Evolutionary conservation across 2,113 vertebrate genomes (phyloP), one percentile per base, ranked within the genome.

Genomic region (Collichthys lucidus): DNA sequence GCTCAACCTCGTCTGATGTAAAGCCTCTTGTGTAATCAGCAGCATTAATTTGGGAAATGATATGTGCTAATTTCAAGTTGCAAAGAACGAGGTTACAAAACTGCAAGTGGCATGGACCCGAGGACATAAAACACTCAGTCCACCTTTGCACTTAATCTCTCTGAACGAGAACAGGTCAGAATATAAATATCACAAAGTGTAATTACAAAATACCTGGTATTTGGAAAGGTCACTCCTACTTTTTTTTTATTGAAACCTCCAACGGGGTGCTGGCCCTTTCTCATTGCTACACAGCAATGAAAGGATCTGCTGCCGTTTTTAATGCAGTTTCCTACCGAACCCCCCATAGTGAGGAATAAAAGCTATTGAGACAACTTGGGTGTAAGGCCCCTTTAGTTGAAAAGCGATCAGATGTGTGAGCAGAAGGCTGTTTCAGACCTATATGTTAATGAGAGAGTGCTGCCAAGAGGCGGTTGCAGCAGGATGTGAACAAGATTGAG

Each of bases 351-450:
- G 76, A 85, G 68, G 66, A 83, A 90, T 72, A 91, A 88, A 89
- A 77, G 77, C 83, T 82, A 74, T 88, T 87, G 74, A 89, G 81
- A 46, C 22, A 74, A 70, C 71, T 80, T 8, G 69, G 76, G 61
- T 79, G 79, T 79, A 60, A 80, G 86, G 82, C 88, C 82, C 75
- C 84, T 61, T 61, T 75, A 9, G 31, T 46, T 89, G 86, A 90
- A 88, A 92, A 79, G 82, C 50, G 84, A 91, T 90, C 87, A 90
- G 87, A 88, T 69, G 62, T 60, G 86, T 50, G 70, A 90, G 85
- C 60, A 72, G 77, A 80, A 63, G 66, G 69, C 87, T 49, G 74
- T 80, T 89, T 86, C 47, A 88, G 85, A 83, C 17, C 71, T 83
- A 42, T 65, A 85, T 89, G 88, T 79, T 89, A 92, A 93, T 93